phyloP scores from a whole-genome alignment of 1,140 invertebrate genomes.

The Panagrolaimus sp. region DNA sequence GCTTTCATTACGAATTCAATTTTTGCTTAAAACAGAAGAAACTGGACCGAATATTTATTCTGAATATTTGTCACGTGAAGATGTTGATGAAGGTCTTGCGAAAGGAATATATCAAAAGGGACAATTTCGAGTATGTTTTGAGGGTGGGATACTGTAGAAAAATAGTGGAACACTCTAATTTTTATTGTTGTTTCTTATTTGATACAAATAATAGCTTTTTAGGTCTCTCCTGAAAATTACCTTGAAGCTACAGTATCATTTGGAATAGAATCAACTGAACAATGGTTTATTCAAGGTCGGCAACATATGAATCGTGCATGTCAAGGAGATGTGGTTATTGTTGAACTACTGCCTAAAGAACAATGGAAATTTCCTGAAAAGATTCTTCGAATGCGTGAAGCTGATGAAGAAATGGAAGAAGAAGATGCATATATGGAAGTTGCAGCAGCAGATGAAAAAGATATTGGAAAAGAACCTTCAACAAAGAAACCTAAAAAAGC shows the following conservation, averaged over 20 bases:
- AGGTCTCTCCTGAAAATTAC: conserved; percentile 43
- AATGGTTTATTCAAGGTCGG: conserved; percentile 33
- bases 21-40: conserved; percentile 25
- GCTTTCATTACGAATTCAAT: not conserved
- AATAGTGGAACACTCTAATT: no score
- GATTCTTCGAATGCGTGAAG: conserved; percentile 58
- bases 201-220: conserved; percentile 16
- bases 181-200: no score
- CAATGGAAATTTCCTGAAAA: conserved; percentile 78
- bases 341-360: conserved; percentile 79
- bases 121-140: conserved; percentile 34
- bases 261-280: conserved; percentile 25
- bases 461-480: not conserved
- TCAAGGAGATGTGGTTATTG: conserved; percentile 85
- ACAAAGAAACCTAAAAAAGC: conserved; percentile 25
- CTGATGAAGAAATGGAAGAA: conserved; percentile 47
- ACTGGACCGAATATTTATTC: conserved; percentile 26
- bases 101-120: conserved; percentile 41
- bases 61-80: conserved; percentile 33
- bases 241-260: conserved; percentile 32
- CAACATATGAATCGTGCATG: conserved; percentile 74
- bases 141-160: no score
- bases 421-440: conserved; percentile 26
- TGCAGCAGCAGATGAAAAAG: conserved; percentile 22
- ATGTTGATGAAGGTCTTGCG: conserved; percentile 36